phyloP scores from a whole-genome alignment of 2,888 invertebrate genomes.

The Bursaphelenchus okinawaensis region DNA sequence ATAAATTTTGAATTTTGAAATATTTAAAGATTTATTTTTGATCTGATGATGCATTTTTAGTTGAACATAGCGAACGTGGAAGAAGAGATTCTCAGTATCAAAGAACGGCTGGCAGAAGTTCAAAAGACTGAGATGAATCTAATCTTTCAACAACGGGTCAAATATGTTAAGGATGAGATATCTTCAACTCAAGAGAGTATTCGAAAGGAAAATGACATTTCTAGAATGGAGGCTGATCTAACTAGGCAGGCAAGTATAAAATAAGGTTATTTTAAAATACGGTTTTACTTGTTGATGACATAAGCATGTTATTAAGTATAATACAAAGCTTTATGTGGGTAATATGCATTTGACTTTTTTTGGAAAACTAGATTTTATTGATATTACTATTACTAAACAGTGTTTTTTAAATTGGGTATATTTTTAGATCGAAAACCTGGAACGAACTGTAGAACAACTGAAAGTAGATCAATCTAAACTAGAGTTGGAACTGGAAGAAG shows the following conservation, averaged over 20 bases:
- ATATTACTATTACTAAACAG: too few relatives aligned
- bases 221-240: constrained; percentile 13
- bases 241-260: not conserved
- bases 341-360: too few relatives aligned
- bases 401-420: too few relatives aligned
- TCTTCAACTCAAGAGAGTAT: constrained; percentile 6
- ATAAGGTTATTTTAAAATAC: too few relatives aligned
- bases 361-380: too few relatives aligned
- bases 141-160: not conserved
- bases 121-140: not conserved
- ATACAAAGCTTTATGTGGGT: too few relatives aligned
- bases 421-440: not conserved
- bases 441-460: not conserved
- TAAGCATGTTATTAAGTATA: too few relatives aligned
- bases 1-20: too few relatives aligned
- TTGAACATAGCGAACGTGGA: not conserved
- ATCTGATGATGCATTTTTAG: too few relatives aligned
- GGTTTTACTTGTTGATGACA: too few relatives aligned
- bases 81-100: not conserved
- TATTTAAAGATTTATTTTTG: too few relatives aligned
- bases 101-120: not conserved
- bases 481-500: not conserved
- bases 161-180: not conserved
- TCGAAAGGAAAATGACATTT: constrained; percentile 12
- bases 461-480: not conserved